Base-by-base conservation (phyloP, 2,113 vertebrate species). In the Pelecanoides urinatrix region DNA sequence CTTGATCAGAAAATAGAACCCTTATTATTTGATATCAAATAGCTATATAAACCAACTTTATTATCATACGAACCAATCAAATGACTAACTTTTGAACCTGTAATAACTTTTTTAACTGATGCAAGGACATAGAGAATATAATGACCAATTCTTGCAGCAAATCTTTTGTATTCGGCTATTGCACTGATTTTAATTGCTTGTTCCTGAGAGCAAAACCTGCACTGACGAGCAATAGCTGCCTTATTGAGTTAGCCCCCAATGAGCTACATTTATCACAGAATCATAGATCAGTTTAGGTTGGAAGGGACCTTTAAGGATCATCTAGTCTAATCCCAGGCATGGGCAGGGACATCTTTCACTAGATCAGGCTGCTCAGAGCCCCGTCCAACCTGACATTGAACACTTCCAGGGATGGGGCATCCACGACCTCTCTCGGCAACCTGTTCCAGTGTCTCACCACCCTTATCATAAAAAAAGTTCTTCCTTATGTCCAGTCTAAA, bases 241-340 rank as follows among this genome's bases (percentile, higher is more conserved):
- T 16, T 44, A 10, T 10, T 47, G 58, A 61, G 12, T 40, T 59
- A 80, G 50, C 25, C 36, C 22, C 11, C 12, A 22, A 3, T 27
- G 40, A 58, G 29, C 45, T 79, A 23, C 49, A 22, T 78, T 70
- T 73, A 21, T 29, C 19, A 19, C 22, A 62, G 25, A 62, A 30
- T 18, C 16, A 20, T 8, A 40, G 52, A 17, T 45, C 49, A 8
- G 32, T 55, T 90, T 75, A 29, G 5, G 21, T 68, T 76, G 63
- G n/a, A 72, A 79, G 21, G 23, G 21, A 58, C 8, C 16, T 56
- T 81, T 29, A 36, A 45, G 58, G 3, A 2, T 27, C 20, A 45
- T 19, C 8, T 52, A 2, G 1, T 53, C 16, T 8, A 61, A 3
- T 3, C 3, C 9, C 7, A 86, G 36, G 17, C 2, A 0, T 45